These are phyloP conservation scores for Macrosiphum euphorbiae DNA, from an alignment of 2,888 invertebrate genomes.

Conservation along the genomic window DNA sequence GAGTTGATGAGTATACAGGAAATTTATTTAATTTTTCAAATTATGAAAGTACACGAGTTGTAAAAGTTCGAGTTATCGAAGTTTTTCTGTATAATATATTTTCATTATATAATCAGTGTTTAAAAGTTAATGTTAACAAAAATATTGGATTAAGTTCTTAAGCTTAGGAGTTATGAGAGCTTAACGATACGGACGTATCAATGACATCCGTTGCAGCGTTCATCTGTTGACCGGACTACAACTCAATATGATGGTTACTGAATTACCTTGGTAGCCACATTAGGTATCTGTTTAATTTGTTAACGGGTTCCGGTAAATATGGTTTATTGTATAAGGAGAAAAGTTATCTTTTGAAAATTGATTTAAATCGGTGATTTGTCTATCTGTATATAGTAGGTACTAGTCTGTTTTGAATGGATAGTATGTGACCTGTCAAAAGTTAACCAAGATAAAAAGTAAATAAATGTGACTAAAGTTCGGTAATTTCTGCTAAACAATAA, in stretches of 20 bases:
- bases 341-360: conserved; percentile 12
- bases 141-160: conserved; percentile 10
- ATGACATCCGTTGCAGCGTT: background rate
- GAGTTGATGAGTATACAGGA: background rate
- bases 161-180: background rate
- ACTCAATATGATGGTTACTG: background rate
- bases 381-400: background rate
- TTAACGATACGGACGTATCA: background rate
- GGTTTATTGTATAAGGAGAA: background rate
- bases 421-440: background rate
- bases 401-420: background rate
- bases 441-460: background rate
- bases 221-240: background rate
- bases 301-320: background rate
- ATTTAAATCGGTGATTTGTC: background rate
- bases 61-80: background rate
- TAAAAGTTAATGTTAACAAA: background rate
- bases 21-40: background rate
- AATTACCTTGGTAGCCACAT: background rate
- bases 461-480: conserved; percentile 26
- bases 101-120: conserved; percentile 4
- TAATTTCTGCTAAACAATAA: background rate
- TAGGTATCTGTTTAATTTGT: background rate
- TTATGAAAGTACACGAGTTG: background rate
- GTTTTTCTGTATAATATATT: conserved; percentile 23